phyloP scores from a whole-genome alignment of 1,140 invertebrate species.

The Eulimnadia texana region DNA sequence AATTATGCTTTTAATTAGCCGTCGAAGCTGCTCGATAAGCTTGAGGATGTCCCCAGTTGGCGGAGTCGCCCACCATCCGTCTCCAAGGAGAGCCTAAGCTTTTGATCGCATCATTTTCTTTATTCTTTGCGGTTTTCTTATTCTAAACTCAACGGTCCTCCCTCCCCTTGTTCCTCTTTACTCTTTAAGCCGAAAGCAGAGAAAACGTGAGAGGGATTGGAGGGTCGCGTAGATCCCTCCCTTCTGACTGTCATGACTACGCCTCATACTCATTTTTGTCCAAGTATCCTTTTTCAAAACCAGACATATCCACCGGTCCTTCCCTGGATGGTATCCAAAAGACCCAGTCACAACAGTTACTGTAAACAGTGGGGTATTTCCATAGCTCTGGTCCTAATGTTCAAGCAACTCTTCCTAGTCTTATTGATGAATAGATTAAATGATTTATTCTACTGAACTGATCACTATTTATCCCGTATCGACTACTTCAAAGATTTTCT shows the following conservation, averaged over 20 bases:
- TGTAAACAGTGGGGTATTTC: neutral
- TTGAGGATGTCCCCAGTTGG: neutral
- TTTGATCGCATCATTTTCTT: too few relatives aligned
- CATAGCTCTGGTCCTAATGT: too few relatives aligned
- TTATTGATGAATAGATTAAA: too few relatives aligned
- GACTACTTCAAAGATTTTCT: too few relatives aligned
- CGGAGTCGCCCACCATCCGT: neutral
- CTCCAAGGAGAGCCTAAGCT: neutral
- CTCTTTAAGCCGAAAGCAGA: neutral
- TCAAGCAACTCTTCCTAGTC: too few relatives aligned
- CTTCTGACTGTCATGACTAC: neutral
- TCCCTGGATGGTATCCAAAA: neutral
- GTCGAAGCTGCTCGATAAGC: neutral
- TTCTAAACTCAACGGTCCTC: neutral
- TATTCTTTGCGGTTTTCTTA: neutral
- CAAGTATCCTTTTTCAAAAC: neutral
- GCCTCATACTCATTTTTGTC: neutral
- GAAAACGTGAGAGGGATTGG: neutral
- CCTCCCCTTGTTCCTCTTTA: neutral
- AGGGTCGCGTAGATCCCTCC: neutral
- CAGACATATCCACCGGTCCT: neutral
- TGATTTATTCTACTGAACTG: too few relatives aligned
- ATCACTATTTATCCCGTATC: too few relatives aligned
- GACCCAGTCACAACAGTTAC: neutral
- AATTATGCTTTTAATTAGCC: neutral